Conservation (phyloP, 2,113 vertebrate species). For the Podilymbus podiceps region DNA sequence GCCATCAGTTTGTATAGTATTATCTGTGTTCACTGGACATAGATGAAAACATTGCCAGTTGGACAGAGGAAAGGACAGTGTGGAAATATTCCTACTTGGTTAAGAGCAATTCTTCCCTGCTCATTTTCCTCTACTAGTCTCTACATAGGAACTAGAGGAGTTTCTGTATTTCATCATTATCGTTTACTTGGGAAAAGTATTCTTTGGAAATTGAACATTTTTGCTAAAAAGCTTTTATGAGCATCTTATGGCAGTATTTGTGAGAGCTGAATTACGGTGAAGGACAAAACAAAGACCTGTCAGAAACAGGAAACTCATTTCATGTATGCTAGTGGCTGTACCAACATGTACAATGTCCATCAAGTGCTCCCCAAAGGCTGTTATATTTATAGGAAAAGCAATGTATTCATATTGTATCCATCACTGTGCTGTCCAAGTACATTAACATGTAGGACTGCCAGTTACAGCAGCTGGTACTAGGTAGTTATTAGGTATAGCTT, state of each 20-base stretch:
- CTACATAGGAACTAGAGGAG: background rate
- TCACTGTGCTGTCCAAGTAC: background rate
- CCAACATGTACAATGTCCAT: background rate
- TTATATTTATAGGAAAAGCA: background rate
- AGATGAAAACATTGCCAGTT: background rate
- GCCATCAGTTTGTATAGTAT: background rate
- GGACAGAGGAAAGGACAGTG: background rate
- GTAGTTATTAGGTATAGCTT: background rate
- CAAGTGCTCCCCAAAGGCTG: background rate
- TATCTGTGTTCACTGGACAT: background rate
- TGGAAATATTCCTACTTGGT: background rate
- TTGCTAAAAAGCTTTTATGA: background rate
- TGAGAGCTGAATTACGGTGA: background rate
- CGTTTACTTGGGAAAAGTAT: background rate
- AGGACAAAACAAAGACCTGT: background rate
- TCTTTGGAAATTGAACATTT: background rate
- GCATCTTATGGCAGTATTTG: background rate
- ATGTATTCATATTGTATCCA: background rate
- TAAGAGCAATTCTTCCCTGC: background rate
- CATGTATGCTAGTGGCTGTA: background rate
- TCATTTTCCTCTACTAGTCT: background rate
- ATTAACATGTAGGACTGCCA: background rate
- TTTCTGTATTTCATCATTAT: background rate
- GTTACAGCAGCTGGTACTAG: background rate
- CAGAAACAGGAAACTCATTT: background rate